A percentile compares a stretch with the other conserved stretches of the same genome.
Evolutionary conservation across 2,113 vertebrate species (phyloP).

Genomic region (Pyrgilauda ruficollis): DNA sequence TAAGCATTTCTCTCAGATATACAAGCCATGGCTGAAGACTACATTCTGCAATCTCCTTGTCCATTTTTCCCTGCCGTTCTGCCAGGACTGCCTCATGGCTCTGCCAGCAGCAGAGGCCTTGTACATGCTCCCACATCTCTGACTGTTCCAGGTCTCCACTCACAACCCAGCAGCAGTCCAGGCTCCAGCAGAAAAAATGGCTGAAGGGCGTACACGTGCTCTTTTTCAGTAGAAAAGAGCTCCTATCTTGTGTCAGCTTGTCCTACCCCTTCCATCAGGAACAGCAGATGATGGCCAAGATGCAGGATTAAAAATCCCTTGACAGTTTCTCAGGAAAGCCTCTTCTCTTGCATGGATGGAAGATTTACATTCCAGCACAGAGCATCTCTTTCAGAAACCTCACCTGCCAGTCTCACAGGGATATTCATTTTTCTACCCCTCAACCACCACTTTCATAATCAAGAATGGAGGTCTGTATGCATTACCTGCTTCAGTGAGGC

Average conservation of each 20-base stretch:
- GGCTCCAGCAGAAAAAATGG: neutral
- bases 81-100: neutral
- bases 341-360: neutral
- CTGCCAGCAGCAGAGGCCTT: neutral
- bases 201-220: neutral
- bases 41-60: rapidly evolving
- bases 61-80: neutral
- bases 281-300: neutral
- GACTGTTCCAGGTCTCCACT: neutral
- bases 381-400: neutral
- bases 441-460: neutral
- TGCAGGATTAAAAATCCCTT: neutral
- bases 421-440: rapidly evolving
- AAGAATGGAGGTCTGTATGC: neutral
- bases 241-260: neutral
- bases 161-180: neutral
- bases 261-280: neutral
- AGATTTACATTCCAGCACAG: neutral
- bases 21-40: neutral
- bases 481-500: neutral
- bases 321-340: neutral
- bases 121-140: rapidly evolving
- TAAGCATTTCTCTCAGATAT: neutral
- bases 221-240: neutral
- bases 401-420: neutral